Evolutionary conservation across 1,140 invertebrate species (phyloP).

Genomic region (Polyergus mexicanus): DNA sequence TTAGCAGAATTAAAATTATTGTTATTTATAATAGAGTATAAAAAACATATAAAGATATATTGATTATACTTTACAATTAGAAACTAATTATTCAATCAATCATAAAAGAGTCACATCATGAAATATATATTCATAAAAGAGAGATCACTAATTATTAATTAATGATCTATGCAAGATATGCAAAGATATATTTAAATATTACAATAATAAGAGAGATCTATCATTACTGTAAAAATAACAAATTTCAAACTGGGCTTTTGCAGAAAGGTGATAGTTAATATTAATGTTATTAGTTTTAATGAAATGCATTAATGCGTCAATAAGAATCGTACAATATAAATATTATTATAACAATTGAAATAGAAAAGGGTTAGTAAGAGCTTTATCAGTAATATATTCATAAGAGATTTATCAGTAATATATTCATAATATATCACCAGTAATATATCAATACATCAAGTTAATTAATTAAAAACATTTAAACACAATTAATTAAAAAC

Average conservation of each 20-base stretch:
- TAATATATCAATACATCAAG: too few relatives aligned
- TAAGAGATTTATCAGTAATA: too few relatives aligned
- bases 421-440: too few relatives aligned
- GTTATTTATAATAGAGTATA: constrained; percentile 7
- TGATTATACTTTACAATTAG: constrained; percentile 12
- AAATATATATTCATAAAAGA: not conserved
- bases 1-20: not conserved
- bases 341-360: too few relatives aligned
- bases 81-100: not conserved
- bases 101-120: not conserved
- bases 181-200: not conserved
- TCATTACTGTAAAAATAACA: constrained; percentile 5
- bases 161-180: not conserved
- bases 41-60: not conserved
- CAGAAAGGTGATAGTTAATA: not conserved
- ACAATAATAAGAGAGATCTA: constrained; percentile 4
- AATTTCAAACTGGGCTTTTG: not conserved
- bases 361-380: too few relatives aligned
- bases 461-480: too few relatives aligned
- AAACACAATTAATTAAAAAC: too few relatives aligned
- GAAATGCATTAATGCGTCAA: not conserved
- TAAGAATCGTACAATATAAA: constrained; percentile 4
- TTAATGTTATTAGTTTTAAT: not conserved
- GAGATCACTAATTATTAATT: not conserved
- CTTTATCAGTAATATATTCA: too few relatives aligned